These are phyloP conservation scores for Phenganax stokvisi DNA, from an alignment of 92 coral and sea anemone genomes.

Conservation along the genomic window DNA sequence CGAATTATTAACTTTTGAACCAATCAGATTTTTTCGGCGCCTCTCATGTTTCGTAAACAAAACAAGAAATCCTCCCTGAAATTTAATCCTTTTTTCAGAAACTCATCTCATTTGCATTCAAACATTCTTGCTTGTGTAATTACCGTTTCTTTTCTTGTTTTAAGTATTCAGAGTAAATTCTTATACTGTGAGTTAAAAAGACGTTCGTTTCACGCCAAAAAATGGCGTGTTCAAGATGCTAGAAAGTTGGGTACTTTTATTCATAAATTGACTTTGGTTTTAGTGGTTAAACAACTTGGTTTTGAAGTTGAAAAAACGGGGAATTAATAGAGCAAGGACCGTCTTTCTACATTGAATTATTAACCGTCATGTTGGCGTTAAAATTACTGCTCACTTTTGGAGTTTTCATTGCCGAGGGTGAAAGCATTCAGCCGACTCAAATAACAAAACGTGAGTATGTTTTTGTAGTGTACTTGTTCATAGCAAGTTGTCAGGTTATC, in stretches of 20 bases:
- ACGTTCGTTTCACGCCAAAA: background rate
- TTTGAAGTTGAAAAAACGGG: background rate
- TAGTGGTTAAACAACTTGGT: background rate
- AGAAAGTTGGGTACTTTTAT: background rate
- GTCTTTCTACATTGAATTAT: background rate
- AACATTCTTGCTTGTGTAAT: slow-evolving; percentile 15
- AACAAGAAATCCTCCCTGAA: slow-evolving; percentile 4
- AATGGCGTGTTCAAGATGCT: background rate
- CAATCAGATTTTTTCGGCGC: background rate
- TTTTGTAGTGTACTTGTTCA: background rate
- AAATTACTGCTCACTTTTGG: background rate
- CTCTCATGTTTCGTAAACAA: background rate
- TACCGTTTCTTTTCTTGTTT: background rate
- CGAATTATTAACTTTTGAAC: slow-evolving; percentile 4
- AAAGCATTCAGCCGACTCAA: background rate
- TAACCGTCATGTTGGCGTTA: background rate
- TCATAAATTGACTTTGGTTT: background rate
- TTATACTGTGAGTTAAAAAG: background rate
- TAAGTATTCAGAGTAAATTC: background rate
- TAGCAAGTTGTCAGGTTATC: background rate
- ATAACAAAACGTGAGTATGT: slow-evolving; percentile 10
- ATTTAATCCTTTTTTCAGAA: slow-evolving; percentile 8
- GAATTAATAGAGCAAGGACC: background rate
- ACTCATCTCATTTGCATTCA: slow-evolving; percentile 15
- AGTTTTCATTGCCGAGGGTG: background rate